Conservation (phyloP, 1,140 invertebrate genomes). For the Drosophila miranda region DNA sequence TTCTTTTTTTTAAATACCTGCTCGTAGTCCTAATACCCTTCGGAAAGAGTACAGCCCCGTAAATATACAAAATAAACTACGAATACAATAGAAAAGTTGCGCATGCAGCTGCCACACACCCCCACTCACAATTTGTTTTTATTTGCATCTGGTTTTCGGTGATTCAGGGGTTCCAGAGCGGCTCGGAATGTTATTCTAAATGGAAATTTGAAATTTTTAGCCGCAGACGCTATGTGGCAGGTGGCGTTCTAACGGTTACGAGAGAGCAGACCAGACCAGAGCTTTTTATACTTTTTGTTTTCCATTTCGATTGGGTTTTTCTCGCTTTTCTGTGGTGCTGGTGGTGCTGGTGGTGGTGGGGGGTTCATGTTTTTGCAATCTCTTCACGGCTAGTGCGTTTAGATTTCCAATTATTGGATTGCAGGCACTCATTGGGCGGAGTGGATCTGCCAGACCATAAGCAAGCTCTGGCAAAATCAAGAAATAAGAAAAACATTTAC, state of each 20-base stretch:
- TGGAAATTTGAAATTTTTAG: conserved; percentile 52
- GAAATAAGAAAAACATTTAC: conserved; percentile 7
- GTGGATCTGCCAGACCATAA: conserved; percentile 38
- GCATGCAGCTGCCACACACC: conserved; percentile 41
- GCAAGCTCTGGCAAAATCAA: not conserved
- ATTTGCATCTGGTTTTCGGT: conserved; percentile 44
- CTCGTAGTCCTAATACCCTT: too few relatives aligned
- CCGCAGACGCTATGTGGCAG: conserved; percentile 47
- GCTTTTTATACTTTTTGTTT: conserved; percentile 41
- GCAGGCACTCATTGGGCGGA: conserved; percentile 56
- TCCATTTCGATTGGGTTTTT: conserved; percentile 13
- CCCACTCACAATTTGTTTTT: conserved; percentile 47
- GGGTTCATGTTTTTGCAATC: conserved; percentile 42
- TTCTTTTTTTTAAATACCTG: too few relatives aligned
- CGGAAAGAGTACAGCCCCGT: too few relatives aligned
- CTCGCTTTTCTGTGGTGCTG: not conserved
- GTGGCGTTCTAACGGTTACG: conserved; percentile 45
- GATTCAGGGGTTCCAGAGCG: too few relatives aligned
- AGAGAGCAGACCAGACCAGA: conserved; percentile 1
- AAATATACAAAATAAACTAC: conserved; percentile 42
- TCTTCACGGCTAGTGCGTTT: conserved; percentile 51
- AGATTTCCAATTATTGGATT: conserved; percentile 63
- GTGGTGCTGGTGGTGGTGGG: not conserved
- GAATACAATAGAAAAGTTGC: conserved; percentile 46
- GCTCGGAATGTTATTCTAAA: conserved; percentile 35